Percentiles rank a stretch among this genome's conserved stretches.
Conservation (phyloP, 2,797 vertebrate species). For the Bradypus variegatus region DNA sequence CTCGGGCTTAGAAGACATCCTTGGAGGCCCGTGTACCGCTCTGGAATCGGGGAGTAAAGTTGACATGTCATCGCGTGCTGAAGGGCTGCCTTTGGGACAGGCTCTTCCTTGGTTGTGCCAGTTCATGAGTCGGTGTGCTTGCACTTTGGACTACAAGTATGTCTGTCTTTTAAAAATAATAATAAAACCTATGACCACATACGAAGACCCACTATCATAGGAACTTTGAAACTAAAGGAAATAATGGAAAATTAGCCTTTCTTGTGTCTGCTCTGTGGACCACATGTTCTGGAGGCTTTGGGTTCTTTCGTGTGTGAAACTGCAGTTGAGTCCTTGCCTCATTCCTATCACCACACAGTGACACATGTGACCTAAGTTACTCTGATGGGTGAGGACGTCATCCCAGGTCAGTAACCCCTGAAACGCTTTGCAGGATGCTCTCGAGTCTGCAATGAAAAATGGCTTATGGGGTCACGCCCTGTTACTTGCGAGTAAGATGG, state of each 20-base stretch:
- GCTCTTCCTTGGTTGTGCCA: rapidly evolving
- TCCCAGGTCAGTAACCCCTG: not conserved
- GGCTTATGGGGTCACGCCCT: conserved; percentile 97
- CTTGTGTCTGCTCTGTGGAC: rapidly evolving
- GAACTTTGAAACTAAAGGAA: no score
- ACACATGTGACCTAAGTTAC: rapidly evolving
- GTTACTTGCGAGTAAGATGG: conserved; percentile 97
- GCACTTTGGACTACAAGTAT: no score
- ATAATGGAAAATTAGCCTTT: rapidly evolving
- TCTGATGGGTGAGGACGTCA: no score
- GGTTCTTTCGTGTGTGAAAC: rapidly evolving
- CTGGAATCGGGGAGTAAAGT: rapidly evolving
- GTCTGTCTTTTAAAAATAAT: no score
- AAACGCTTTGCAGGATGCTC: conserved; percentile 81
- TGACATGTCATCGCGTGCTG: rapidly evolving
- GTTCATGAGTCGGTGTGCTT: not conserved
- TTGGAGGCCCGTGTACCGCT: rapidly evolving
- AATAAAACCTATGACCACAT: rapidly evolving
- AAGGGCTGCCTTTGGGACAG: rapidly evolving
- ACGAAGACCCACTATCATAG: rapidly evolving
- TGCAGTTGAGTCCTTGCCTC: not conserved
- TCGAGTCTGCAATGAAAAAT: conserved; percentile 98
- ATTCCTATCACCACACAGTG: rapidly evolving
- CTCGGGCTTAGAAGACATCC: rapidly evolving
- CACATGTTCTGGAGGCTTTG: not conserved